These are phyloP conservation scores for Petrolisthes cinctipes DNA, from an alignment of 2,888 invertebrate genomes.

Conservation along the genomic window DNA sequence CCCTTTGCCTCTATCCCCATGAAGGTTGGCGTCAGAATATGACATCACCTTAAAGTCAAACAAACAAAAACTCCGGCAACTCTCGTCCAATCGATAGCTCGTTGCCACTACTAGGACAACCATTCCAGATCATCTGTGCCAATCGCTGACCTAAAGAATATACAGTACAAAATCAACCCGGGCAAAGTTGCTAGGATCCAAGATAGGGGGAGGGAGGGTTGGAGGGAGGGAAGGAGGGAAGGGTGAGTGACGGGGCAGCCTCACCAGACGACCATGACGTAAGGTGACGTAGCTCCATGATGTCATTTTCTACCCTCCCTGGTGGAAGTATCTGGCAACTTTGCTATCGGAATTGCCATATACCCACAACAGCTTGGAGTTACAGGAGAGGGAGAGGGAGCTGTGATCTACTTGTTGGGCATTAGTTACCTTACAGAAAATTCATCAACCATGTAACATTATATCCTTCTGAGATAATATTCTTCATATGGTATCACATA, in stretches of 20 bases:
- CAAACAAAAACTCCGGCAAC: neutral
- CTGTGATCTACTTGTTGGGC: neutral
- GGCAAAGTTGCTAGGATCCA: conserved; percentile 4
- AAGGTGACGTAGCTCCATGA: conserved; percentile 51
- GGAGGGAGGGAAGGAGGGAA: neutral
- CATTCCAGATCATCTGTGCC: no score
- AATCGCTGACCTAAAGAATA: no score
- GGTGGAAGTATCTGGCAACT: conserved; percentile 11
- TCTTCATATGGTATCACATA: no score
- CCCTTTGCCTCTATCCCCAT: neutral
- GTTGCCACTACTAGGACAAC: neutral
- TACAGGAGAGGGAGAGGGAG: neutral
- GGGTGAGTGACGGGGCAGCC: conserved; percentile 4
- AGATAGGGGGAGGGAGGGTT: neutral
- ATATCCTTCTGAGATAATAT: no score
- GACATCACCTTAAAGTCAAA: conserved; percentile 1
- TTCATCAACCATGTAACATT: neutral
- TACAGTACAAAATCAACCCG: no score
- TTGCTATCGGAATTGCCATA: neutral
- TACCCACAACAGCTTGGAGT: neutral
- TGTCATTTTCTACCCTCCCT: conserved; percentile 26
- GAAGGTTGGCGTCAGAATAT: neutral
- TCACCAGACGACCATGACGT: conserved; percentile 47
- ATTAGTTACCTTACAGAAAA: neutral
- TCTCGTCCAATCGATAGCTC: neutral